Conservation (phyloP, 2,113 vertebrate genomes). For the Ophthalmolycus amberensis region DNA sequence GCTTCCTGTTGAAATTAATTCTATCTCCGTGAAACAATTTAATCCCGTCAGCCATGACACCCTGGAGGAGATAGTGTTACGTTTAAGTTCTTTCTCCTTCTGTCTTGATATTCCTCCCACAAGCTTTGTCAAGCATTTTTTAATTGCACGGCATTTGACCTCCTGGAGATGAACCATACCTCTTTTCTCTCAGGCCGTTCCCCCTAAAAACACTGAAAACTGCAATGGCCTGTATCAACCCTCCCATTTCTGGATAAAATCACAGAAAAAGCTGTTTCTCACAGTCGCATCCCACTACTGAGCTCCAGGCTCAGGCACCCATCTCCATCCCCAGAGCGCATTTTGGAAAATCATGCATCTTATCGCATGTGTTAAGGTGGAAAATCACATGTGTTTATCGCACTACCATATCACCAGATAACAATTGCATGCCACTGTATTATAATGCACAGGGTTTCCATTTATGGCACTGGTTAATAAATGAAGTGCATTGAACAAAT, state of each 20-base stretch:
- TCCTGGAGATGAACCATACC: neutral
- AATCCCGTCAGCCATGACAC: neutral
- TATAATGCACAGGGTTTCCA: too few species aligned
- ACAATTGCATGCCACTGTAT: neutral
- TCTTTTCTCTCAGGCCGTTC: neutral
- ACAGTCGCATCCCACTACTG: neutral
- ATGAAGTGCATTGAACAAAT: too few species aligned
- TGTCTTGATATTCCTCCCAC: neutral
- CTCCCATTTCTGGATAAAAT: neutral
- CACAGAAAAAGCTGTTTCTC: too few species aligned
- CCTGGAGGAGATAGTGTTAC: neutral
- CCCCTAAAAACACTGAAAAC: neutral
- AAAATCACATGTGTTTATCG: neutral
- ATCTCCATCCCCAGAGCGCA: too few species aligned
- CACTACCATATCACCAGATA: too few species aligned
- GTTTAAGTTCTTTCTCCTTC: neutral
- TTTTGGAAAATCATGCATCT: too few species aligned
- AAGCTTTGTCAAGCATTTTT: neutral
- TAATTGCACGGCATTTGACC: neutral
- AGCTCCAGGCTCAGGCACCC: neutral
- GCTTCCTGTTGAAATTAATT: neutral
- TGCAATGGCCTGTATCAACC: neutral
- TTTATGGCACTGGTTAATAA: too few species aligned
- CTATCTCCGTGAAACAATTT: neutral
- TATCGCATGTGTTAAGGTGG: neutral